These are phyloP conservation scores for Ptychadena robeensis DNA, from an alignment of 2,797 vertebrate species.

Conservation along the genomic window DNA sequence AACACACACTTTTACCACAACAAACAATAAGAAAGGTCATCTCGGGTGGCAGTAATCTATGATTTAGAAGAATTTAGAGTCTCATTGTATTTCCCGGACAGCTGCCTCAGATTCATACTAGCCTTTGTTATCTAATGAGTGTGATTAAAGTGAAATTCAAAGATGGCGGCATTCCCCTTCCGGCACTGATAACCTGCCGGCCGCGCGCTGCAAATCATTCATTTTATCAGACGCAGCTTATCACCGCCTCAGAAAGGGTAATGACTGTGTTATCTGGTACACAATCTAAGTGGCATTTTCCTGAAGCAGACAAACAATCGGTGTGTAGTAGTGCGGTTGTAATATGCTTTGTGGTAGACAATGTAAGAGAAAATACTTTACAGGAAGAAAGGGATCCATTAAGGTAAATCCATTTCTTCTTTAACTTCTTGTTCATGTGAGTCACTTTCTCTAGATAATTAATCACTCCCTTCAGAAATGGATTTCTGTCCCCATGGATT, in stretches of 20 bases:
- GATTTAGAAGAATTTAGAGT: too few relatives aligned
- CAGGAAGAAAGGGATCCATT: slow-evolving; percentile 36
- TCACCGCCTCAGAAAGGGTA: slow-evolving; percentile 19
- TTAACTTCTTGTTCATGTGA: neutral
- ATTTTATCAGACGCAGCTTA: slow-evolving; percentile 24
- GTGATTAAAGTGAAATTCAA: neutral
- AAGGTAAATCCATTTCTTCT: slow-evolving; percentile 8
- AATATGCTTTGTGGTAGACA: slow-evolving; percentile 5
- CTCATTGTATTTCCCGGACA: too few relatives aligned
- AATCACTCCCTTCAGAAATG: slow-evolving; percentile 24
- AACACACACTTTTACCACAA: too few relatives aligned
- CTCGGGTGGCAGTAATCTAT: too few relatives aligned
- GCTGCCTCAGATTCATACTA: too few relatives aligned
- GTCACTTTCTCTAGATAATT: slow-evolving; percentile 16
- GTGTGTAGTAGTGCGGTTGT: neutral
- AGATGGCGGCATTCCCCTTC: too few relatives aligned
- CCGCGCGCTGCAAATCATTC: neutral
- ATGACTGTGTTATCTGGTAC: slow-evolving; percentile 45
- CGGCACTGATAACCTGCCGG: neutral
- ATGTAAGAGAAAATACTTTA: neutral
- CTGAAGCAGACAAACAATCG: neutral
- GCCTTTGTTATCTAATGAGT: neutral
- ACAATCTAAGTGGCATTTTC: slow-evolving; percentile 35
- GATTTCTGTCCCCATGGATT: too few relatives aligned
- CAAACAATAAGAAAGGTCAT: too few relatives aligned